Base-by-base conservation (phyloP, 1,140 invertebrate genomes). In the Acromyrmex charruanus region DNA sequence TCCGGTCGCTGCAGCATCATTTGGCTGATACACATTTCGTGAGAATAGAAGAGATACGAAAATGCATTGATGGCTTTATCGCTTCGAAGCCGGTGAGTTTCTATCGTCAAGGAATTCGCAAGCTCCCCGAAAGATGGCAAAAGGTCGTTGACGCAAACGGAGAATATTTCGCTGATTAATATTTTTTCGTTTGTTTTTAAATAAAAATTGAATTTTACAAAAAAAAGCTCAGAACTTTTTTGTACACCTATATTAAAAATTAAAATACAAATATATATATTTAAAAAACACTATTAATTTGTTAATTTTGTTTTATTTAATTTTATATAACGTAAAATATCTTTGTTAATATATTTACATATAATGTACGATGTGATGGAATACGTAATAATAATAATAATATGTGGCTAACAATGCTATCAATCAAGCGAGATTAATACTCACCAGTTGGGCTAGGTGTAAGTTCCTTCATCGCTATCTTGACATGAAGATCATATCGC, bases 391-490 rank as follows among this genome's bases (percentile, higher is more conserved):
- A 31, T 31, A 31, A 31, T 18, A 16, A 0, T 12, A 25, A 14
- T 51, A 28, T 18, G 21, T 14, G 3, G 14, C 35, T 31, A 75
- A 44, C 14, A 35, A 35, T 25, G 25, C 3, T 4, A 53, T 80
- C 18, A 18, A 49, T 44, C 21, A 72, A 31, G 6, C 49, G 2
- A 35, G 55, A 84, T 31, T 39, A 61, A 81, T 66, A 96, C 96
- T 97, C 94, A 98, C 97, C 97, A 94, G 96, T 98, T 68, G 98
- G 97, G 95, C 97, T 98, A 53, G 97, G 97, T 74, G 97, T 97
- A 85, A 98, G 95, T 90, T 96, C 96, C 91, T 97, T 96, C 96
- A 97, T 97, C 80, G 95, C 96, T 91, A 97, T 96, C 89, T 96
- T 96, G 87, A 97, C 96, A 89, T 97, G 96, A 81, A 97, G 96